Evolutionary conservation across 2,888 invertebrate species (phyloP).

Genomic region (Schrankia costaestrigalis): DNA sequence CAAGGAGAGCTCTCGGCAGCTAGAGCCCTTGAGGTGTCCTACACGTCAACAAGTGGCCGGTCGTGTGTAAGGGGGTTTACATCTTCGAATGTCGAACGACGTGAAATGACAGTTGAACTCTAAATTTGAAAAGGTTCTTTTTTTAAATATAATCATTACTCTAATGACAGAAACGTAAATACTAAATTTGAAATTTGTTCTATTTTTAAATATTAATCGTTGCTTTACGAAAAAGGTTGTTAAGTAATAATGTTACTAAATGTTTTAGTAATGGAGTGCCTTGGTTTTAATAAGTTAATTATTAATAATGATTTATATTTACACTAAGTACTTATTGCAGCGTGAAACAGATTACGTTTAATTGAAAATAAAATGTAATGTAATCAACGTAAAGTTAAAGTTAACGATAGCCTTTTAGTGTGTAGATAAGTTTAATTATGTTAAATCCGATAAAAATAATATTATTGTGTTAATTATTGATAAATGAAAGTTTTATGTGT

Average conservation of each 20-base stretch:
- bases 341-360: conserved; percentile 23
- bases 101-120: background rate
- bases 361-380: conserved; percentile 25
- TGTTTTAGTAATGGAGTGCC: no score
- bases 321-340: conserved; percentile 17
- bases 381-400: conserved; percentile 51
- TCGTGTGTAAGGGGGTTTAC: conserved; percentile 39
- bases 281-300: no score
- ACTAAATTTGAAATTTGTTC: no score
- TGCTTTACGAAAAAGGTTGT: no score
- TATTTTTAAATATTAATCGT: no score
- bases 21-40: conserved; percentile 63
- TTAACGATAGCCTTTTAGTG: conserved; percentile 52
- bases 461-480: conserved; percentile 20
- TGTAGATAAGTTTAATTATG: conserved; percentile 32
- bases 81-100: conserved; percentile 29
- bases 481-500: conserved; percentile 18
- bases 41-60: conserved; percentile 69
- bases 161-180: no score
- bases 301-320: no score
- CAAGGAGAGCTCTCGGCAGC: conserved; percentile 54
- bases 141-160: no score
- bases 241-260: no score
- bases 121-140: background rate
- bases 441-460: conserved; percentile 25